Percentiles rank a stretch among this genome's conserved stretches.
Evolutionary conservation across 2,113 vertebrate genomes (phyloP).

Genomic region (Sterrhoptilus dennistouni): DNA sequence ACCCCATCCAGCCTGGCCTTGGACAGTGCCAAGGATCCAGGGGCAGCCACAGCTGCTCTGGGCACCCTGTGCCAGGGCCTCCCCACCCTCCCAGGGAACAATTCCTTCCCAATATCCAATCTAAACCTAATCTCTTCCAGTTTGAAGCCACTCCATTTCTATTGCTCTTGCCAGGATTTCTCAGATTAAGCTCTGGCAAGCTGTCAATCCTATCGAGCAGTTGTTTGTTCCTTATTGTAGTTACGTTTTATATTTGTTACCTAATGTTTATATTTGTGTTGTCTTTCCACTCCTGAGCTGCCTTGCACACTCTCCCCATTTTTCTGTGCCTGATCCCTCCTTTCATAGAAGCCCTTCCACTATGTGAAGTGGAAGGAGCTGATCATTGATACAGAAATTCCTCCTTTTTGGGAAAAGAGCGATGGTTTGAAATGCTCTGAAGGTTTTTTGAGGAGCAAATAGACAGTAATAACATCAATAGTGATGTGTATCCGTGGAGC

Average conservation of each 20-base stretch:
- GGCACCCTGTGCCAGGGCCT: neutral
- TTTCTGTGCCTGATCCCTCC: neutral
- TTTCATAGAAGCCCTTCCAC: neutral
- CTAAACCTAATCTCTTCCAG: neutral
- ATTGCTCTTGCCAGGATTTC: neutral
- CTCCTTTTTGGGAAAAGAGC: neutral
- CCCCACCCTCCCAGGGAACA: neutral
- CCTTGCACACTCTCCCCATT: neutral
- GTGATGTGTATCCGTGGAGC: neutral
- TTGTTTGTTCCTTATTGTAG: neutral
- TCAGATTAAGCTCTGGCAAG: neutral
- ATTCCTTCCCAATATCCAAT: neutral
- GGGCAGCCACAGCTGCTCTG: neutral
- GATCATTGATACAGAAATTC: neutral
- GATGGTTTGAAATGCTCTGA: neutral
- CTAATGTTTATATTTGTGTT: neutral
- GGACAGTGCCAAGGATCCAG: neutral
- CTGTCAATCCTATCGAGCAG: neutral
- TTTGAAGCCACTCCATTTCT: neutral
- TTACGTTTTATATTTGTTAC: neutral
- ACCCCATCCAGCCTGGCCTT: rapidly evolving
- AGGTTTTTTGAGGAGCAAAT: neutral
- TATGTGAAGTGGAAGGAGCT: neutral
- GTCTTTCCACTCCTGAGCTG: neutral
- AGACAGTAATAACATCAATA: neutral